Evolutionary conservation across 2,888 invertebrate genomes (phyloP).

Genomic region (Formica aserva): DNA sequence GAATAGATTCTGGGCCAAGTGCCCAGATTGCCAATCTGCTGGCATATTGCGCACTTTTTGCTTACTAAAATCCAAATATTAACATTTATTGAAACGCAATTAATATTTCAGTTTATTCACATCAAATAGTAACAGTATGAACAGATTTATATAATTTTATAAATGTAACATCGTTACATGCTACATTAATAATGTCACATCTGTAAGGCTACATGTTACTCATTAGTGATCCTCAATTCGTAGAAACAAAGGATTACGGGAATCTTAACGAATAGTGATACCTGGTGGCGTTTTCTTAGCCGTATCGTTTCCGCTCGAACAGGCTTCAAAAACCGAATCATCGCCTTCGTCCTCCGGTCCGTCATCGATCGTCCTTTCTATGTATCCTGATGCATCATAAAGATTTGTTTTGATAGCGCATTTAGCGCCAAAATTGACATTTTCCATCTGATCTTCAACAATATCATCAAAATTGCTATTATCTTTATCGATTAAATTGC

Average conservation of each 20-base stretch:
- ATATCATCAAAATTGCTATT: background rate
- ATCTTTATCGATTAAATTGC: background rate
- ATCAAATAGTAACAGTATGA: background rate
- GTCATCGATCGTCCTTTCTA: conserved; percentile 81
- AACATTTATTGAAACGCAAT: background rate
- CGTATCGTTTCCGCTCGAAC: conserved; percentile 56
- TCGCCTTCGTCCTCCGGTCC: conserved; percentile 84
- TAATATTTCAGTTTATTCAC: background rate
- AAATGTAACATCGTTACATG: no score
- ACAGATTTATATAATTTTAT: no score
- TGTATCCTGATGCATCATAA: conserved; percentile 78
- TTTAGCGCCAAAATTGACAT: conserved; percentile 16
- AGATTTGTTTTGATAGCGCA: conserved; percentile 67
- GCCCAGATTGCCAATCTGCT: no score
- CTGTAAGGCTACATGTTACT: background rate
- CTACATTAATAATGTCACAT: no score
- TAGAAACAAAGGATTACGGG: background rate
- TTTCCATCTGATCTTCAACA: background rate
- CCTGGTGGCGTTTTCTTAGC: conserved; percentile 67
- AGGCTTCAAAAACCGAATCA: conserved; percentile 83
- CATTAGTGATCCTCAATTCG: background rate
- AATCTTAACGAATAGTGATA: conserved; percentile 37
- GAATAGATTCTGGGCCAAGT: no score
- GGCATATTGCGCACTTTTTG: no score
- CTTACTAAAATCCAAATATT: background rate